Percentiles rank a stretch among this genome's conserved stretches.
These are phyloP conservation scores for Myiagra hebetior DNA, from an alignment of 2,113 vertebrate species.

Conservation along the genomic window DNA sequence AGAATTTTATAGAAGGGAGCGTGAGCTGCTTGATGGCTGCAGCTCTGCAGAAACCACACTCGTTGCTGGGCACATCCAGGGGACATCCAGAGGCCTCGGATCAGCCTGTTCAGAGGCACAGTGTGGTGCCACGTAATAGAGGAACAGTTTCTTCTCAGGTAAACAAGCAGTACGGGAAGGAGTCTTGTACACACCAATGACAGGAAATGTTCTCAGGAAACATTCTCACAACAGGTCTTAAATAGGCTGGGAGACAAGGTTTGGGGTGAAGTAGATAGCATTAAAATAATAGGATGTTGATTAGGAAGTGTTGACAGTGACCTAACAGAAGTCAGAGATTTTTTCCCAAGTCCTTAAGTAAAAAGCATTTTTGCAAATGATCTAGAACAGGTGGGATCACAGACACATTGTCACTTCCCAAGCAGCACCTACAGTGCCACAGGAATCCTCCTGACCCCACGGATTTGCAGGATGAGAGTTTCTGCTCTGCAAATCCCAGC, in stretches of 20 bases:
- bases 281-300: not conserved
- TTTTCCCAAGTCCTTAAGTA: not conserved
- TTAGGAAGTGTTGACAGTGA: not conserved
- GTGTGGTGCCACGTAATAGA: not conserved
- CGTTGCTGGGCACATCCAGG: not conserved
- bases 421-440: not conserved
- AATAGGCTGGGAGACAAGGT: not conserved
- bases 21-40: not conserved
- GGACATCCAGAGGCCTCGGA: not conserved
- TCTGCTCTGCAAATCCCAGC: not conserved
- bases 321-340: not conserved
- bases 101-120: not conserved
- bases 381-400: not conserved
- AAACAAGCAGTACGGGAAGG: not conserved
- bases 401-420: not conserved
- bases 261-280: not conserved
- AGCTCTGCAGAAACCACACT: not conserved
- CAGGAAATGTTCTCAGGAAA: not conserved
- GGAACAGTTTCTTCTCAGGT: not conserved
- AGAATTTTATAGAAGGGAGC: not conserved
- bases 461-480: not conserved
- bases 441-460: not conserved
- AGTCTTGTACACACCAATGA: not conserved
- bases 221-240: not conserved
- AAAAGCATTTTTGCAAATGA: not conserved